phyloP scores from a whole-genome alignment of 1,140 invertebrate species.

The Dolichoris vasculosae region DNA sequence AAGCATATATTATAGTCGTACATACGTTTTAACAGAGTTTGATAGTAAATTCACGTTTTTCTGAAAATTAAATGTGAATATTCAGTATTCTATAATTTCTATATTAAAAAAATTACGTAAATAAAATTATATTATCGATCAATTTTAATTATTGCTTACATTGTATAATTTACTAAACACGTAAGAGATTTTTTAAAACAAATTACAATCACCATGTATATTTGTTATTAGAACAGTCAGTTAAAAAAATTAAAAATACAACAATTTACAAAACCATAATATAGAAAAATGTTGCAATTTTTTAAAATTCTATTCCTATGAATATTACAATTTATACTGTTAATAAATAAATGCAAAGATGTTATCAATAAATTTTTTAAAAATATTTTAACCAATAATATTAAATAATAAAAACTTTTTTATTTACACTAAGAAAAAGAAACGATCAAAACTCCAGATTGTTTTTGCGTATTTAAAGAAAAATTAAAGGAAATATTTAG shows the following conservation, averaged over 20 bases:
- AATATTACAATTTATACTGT: background rate
- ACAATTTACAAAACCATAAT: background rate
- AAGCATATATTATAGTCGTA: constrained; percentile 42
- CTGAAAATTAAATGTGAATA: constrained; percentile 47
- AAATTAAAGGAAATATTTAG: background rate
- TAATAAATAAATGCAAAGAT: background rate
- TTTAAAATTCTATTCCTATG: background rate
- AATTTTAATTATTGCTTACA: background rate
- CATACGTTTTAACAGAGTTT: constrained; percentile 49
- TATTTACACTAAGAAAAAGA: background rate
- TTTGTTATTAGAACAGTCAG: background rate
- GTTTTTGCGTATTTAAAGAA: background rate
- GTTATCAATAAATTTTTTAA: background rate
- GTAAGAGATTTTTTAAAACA: background rate
- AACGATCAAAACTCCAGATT: background rate
- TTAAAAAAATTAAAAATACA: background rate
- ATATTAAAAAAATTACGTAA: background rate
- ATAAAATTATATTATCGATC: background rate
- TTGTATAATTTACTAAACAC: background rate
- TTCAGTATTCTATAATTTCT: constrained; percentile 4
- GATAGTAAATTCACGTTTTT: constrained; percentile 38
- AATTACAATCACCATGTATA: background rate
- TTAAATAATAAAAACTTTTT: background rate
- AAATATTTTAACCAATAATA: background rate
- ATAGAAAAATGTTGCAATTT: background rate